Conservation (phyloP, 1,140 invertebrate genomes). For the Aphis gossypii region DNA sequence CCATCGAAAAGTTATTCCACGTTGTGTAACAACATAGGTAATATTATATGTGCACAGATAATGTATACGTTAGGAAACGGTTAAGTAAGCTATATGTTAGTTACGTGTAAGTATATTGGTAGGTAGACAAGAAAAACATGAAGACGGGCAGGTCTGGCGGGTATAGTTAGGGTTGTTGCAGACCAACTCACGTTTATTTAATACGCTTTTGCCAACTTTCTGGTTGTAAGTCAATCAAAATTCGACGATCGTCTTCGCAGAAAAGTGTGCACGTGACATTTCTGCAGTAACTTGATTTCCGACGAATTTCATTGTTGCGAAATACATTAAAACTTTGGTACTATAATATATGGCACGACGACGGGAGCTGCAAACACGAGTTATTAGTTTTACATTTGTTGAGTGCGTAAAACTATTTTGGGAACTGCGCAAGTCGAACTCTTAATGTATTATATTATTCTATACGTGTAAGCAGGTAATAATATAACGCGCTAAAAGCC, state of each 20-base stretch:
- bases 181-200: not conserved
- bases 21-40: not conserved
- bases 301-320: not conserved
- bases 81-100: not conserved
- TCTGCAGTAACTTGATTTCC: not conserved
- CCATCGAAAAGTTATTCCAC: not conserved
- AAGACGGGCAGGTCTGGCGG: not conserved
- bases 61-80: not conserved
- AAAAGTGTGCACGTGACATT: slow-evolving; percentile 1
- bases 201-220: not conserved
- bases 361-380: not conserved
- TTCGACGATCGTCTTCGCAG: not conserved
- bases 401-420: not conserved
- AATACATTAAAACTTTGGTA: not conserved
- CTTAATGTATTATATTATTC: not conserved
- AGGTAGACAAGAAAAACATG: not conserved
- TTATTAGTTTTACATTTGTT: not conserved
- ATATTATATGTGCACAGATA: not conserved
- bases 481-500: not conserved
- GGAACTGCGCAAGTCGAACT: not conserved
- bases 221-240: not conserved
- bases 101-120: not conserved
- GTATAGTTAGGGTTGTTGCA: not conserved
- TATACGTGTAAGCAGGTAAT: not conserved
- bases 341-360: not conserved